Evolutionary conservation across 1,140 invertebrate species (phyloP), one percentile per base, ranked within the genome.

Genomic region (Drosophila hydei): DNA sequence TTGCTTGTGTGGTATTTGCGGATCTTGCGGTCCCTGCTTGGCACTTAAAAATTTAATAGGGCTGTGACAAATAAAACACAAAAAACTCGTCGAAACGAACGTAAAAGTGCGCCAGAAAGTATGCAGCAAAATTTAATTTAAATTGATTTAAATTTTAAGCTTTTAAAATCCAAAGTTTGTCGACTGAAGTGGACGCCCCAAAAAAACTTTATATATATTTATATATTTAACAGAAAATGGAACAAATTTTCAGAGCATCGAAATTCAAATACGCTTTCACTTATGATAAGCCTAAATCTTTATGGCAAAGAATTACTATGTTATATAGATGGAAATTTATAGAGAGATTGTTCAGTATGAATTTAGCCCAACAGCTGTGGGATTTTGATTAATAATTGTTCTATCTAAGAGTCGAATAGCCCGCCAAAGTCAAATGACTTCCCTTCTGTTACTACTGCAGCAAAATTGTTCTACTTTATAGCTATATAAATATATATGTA

Each of bases 11-110:
- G 83, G 83, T 79, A 72, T 88, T 88, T 81, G 83, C 48, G 83
- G 81, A 62, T 65, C 81, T 72, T 87, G 77, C 54, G 81, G 83
- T 83, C 77, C 69, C 63, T 55, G 75, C 78, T 72, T 33, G 83
- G 83, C 75, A 88, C 83, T 87, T 87, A 87, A 83, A 87, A 87
- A 87, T 88, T 87, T 87, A 88, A 87, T 88, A 78, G 75, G 70
- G 51, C 67, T 75, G 83, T 74, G 77, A 65, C 75, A 71, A 71
- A 77, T 56, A 48, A 65, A 60, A 42, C 63, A 77, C 54, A 48
- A 62, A 63, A 45, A 47, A 9, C 14, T 40, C 36, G 23, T 63
- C 25, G 27, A 25, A 18, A 30, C 12, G 55, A 56, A 72, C 30
- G 64, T 59, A 63, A 47, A 63, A 43, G 43, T 38, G 38, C 36